Percentiles rank a stretch among this genome's conserved stretches.
Evolutionary conservation across 35 echinoderm and acorn worm species (phyloP).

Genomic region (Ophiothrix spiculata): DNA sequence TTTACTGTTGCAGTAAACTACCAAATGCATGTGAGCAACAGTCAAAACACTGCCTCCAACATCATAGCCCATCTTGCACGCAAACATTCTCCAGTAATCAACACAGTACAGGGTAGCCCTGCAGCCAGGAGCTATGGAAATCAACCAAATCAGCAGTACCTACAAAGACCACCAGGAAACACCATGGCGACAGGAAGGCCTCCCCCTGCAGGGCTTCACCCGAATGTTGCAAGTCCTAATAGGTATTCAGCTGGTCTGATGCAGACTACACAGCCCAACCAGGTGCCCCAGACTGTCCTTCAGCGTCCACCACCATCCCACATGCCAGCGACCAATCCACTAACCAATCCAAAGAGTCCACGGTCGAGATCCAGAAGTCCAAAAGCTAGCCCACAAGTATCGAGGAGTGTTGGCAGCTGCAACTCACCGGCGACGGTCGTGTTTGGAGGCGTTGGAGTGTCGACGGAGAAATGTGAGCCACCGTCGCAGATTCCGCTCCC

Average conservation of each 20-base stretch:
- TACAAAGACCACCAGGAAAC: not conserved
- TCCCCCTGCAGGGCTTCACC: slow-evolving; percentile 11
- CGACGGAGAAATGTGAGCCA: slow-evolving; percentile 31
- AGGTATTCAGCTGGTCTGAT: not conserved
- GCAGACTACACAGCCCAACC: not conserved
- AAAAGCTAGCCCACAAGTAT: not conserved
- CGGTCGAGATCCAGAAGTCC: not conserved
- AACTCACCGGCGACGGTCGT: not conserved
- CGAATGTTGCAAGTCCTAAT: not conserved
- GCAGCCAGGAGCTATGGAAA: slow-evolving; percentile 32
- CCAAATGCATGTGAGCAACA: slow-evolving; percentile 3
- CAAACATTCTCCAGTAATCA: slow-evolving; percentile 70
- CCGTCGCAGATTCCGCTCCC: slow-evolving; percentile 26
- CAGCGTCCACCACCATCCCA: not conserved
- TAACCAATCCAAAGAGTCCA: slow-evolving; percentile 13
- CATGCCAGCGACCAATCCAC: not conserved
- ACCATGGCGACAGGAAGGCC: slow-evolving; percentile 15
- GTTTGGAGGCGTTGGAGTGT: slow-evolving; percentile 19
- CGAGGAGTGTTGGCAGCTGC: not conserved
- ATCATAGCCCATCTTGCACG: slow-evolving; percentile 68
- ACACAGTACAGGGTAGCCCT: slow-evolving; percentile 50
- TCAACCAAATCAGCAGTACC: not conserved
- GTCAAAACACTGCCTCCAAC: slow-evolving; percentile 48
- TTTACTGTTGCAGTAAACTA: not conserved
- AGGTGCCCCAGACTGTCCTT: not conserved